Conservation (phyloP, 2,888 invertebrate genomes). For the Tolmerus cingulatus region DNA sequence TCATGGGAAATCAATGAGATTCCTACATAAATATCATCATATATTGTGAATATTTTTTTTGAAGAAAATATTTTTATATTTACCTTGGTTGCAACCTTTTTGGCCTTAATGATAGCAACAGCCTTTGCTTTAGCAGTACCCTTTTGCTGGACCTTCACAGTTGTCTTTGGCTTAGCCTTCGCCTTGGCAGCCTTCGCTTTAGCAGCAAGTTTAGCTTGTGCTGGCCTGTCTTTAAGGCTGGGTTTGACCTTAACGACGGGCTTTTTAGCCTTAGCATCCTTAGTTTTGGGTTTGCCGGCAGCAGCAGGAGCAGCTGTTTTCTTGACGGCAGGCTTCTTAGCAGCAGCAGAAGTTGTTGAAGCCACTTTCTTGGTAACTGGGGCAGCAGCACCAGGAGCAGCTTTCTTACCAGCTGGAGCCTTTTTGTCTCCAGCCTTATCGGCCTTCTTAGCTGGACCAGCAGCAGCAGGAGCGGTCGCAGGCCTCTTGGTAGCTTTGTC, state of each 20-base stretch:
- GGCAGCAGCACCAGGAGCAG: constrained; percentile 47
- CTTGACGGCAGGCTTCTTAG: constrained; percentile 56
- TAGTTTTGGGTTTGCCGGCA: constrained; percentile 57
- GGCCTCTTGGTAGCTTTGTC: constrained; percentile 46
- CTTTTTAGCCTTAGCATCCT: constrained; percentile 61
- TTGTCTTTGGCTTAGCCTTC: constrained; percentile 58
- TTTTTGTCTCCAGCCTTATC: constrained; percentile 49
- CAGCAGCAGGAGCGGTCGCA: neutral
- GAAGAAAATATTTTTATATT: neutral
- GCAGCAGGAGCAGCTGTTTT: constrained; percentile 50
- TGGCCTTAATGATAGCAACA: constrained; percentile 75
- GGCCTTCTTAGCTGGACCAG: constrained; percentile 55
- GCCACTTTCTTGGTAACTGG: constrained; percentile 55
- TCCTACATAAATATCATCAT: constrained; percentile 67
- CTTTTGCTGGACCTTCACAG: constrained; percentile 62
- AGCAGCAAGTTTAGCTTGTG: constrained; percentile 62
- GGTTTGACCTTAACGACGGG: constrained; percentile 57
- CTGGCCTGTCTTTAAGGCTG: constrained; percentile 55
- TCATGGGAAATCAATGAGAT: constrained; percentile 66
- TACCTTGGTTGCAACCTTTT: constrained; percentile 87
- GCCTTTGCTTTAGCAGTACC: constrained; percentile 67
- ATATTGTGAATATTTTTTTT: constrained; percentile 49
- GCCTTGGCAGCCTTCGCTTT: constrained; percentile 65
- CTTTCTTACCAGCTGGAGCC: constrained; percentile 63
- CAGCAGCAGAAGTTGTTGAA: constrained; percentile 53